Conservation (phyloP, 2,888 invertebrate genomes). For the Agapetus fuscipes region DNA sequence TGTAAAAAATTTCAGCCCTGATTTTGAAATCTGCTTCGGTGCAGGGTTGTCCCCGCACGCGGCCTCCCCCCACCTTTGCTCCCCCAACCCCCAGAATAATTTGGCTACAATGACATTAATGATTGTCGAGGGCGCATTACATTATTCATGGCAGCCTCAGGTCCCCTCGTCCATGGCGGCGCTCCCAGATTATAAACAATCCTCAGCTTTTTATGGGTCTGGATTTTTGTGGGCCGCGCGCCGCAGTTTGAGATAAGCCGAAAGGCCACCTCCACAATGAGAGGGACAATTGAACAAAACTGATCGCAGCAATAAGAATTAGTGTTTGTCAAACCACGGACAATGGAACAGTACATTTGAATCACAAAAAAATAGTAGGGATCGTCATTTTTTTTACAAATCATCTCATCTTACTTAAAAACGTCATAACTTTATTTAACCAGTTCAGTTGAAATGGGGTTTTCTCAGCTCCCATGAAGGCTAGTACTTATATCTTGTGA, state of each 20-base stretch:
- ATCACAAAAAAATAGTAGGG: too few species aligned
- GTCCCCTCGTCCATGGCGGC: conserved; percentile 11
- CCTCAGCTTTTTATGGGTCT: conserved; percentile 8
- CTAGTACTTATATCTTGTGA: too few species aligned
- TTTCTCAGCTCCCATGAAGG: too few species aligned
- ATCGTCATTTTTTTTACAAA: too few species aligned
- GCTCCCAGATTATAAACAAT: conserved; percentile 18
- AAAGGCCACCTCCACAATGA: neutral
- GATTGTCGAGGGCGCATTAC: conserved; percentile 17
- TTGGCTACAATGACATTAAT: conserved; percentile 18
- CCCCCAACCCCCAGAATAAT: too few species aligned
- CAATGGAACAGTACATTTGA: too few species aligned
- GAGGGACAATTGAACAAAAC: neutral
- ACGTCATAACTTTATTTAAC: neutral
- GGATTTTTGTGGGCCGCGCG: neutral
- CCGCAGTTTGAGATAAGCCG: neutral
- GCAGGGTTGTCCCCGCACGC: too few species aligned
- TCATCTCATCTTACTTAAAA: neutral
- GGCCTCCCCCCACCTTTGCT: too few species aligned
- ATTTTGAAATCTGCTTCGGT: too few species aligned
- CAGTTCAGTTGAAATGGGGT: neutral
- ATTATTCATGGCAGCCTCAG: conserved; percentile 18
- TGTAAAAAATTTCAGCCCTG: too few species aligned
- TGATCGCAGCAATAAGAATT: too few species aligned
- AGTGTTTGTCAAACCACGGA: too few species aligned